phyloP scores from a whole-genome alignment of 1,140 invertebrate species.

The Holcopasites calliopsidis region DNA sequence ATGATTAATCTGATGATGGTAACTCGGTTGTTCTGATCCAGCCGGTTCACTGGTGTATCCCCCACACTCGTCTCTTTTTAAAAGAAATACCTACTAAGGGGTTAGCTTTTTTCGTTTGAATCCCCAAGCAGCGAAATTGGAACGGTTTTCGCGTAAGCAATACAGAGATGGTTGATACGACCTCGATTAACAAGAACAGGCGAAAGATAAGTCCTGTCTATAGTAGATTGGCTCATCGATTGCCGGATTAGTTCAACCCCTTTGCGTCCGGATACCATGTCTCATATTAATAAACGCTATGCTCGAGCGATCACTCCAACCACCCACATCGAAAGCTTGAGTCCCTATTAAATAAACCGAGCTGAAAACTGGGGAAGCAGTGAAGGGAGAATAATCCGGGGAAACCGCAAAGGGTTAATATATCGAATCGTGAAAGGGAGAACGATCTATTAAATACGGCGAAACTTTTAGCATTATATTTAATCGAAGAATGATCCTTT shows the following conservation, averaged over 20 bases:
- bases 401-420: too few species aligned
- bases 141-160: background rate
- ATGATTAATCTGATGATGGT: too few species aligned
- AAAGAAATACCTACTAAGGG: background rate
- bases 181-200: slow-evolving; percentile 16
- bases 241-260: slow-evolving; percentile 4
- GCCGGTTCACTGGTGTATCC: too few species aligned
- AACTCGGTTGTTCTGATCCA: too few species aligned
- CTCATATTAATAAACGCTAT: background rate
- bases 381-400: too few species aligned
- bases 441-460: too few species aligned
- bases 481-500: slow-evolving; percentile 3
- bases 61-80: too few species aligned
- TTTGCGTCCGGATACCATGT: background rate
- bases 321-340: too few species aligned
- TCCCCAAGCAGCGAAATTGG: background rate
- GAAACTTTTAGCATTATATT: background rate
- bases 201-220: background rate
- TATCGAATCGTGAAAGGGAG: too few species aligned
- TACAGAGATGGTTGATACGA: background rate
- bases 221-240: background rate
- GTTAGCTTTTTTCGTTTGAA: background rate
- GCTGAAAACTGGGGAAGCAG: too few species aligned
- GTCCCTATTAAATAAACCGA: background rate
- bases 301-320: accelerated